Base-by-base conservation (phyloP, 2,888 invertebrate species). In the Tricholauxania praeusta region DNA sequence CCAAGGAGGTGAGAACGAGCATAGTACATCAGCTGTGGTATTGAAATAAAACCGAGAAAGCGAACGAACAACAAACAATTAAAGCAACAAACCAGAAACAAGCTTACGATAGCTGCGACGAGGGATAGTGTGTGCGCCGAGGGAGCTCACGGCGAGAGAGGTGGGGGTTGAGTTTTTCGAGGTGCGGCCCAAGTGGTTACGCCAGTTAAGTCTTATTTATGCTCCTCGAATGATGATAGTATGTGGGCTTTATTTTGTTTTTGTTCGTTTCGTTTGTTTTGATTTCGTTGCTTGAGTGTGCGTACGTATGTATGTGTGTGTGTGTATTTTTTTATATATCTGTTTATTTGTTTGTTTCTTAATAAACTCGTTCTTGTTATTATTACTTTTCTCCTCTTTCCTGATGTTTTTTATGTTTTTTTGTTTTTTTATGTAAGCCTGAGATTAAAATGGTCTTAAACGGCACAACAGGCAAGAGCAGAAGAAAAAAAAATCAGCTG, bases 121-220 rank as follows among this genome's bases (percentile, higher is more conserved):
- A 39, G 39, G 10, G 39, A 10, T 39, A 8, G 39, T 39, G 39
- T 39, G 39, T 10, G 39, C 28, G 2, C 28, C 28, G 28, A 10
- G 10, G 39, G 39, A 10, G 39, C 7, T 39, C 19, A n/a, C 32
- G 32, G n/a, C 19, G 28, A 28, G 52, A 12, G 32, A 55, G 12
- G n/a, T 28, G 51, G 22, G 28, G 39, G 55, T 57, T 48, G 19
- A 8, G 47, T 51, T 15, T 62, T 69, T 51, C 39, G 69, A 69
- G 69, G 69, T 69, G 69, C 69, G 69, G 69, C 69, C 62, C 69
- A 28, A 49, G 51, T 69, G 17, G 59, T 80, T 76, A 81, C 79
- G 82, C 82, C 81, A 83, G 83, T 82, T 82, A 82, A 83, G 82
- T 81, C 82, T 82, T 82, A 82, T 82, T 82, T 82, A 82, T 82